Conservation (phyloP, 2,888 invertebrate genomes). For the Mechanitis messenoides region DNA sequence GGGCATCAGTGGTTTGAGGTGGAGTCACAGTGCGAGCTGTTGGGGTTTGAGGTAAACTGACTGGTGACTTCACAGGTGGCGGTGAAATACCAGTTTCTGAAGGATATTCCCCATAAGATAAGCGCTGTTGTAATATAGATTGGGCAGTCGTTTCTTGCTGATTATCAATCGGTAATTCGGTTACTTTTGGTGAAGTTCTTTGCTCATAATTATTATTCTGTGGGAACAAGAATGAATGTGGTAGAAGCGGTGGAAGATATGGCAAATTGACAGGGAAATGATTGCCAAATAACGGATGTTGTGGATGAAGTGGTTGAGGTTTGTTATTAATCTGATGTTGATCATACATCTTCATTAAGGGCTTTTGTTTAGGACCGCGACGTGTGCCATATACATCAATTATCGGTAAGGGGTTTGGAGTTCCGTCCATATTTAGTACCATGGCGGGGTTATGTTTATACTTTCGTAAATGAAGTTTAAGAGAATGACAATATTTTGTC, state of each 20-base stretch:
- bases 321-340: constrained; percentile 48
- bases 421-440: constrained; percentile 92
- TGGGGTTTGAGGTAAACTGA: constrained; percentile 47
- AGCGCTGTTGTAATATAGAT: constrained; percentile 59
- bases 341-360: constrained; percentile 59
- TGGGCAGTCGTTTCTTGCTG: constrained; percentile 49
- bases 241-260: constrained; percentile 66
- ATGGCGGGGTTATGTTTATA: constrained; percentile 93
- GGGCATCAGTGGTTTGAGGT: constrained; percentile 57
- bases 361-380: constrained; percentile 86
- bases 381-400: constrained; percentile 94
- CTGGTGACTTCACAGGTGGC: constrained; percentile 50
- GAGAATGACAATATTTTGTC: constrained; percentile 98
- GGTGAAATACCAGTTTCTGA: constrained; percentile 39
- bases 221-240: constrained; percentile 68
- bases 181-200: constrained; percentile 49
- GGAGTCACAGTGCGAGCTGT: constrained; percentile 37
- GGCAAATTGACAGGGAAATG: constrained; percentile 68
- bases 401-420: constrained; percentile 90
- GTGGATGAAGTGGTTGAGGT: constrained; percentile 46
- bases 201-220: constrained; percentile 67
- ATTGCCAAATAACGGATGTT: constrained; percentile 61
- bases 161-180: constrained; percentile 45
- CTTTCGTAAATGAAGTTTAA: constrained; percentile 95
- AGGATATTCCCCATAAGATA: constrained; percentile 50